Conservation (phyloP, 2,797 vertebrate species). For the Rhabdomys pumilio region DNA sequence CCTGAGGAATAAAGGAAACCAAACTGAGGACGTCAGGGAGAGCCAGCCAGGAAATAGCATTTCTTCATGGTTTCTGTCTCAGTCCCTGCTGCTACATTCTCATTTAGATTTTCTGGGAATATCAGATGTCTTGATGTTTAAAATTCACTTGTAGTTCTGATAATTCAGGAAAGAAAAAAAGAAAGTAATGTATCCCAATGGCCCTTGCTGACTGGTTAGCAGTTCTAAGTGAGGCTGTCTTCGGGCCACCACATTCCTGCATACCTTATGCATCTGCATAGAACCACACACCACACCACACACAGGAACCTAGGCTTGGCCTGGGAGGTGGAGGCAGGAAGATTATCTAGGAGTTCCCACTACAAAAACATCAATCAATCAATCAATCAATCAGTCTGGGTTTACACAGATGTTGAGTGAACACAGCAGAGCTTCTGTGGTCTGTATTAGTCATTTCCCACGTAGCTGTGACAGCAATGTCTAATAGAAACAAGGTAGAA, state of each 20-base stretch:
- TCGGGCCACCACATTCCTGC: background rate
- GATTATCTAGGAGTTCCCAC: background rate
- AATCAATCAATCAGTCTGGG: background rate
- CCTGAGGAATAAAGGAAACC: background rate
- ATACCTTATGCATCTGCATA: background rate
- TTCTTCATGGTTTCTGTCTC: background rate
- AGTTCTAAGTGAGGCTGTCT: background rate
- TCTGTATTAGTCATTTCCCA: background rate
- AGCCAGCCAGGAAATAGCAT: background rate
- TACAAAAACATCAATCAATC: background rate
- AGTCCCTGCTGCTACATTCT: background rate
- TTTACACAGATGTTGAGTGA: background rate
- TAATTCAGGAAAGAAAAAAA: background rate
- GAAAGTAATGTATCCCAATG: background rate
- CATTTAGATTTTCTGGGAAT: constrained; percentile 27
- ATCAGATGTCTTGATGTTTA: constrained; percentile 43
- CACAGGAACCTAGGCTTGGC: background rate
- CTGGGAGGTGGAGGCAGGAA: background rate
- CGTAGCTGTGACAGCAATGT: background rate
- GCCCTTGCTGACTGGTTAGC: background rate
- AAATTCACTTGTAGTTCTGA: constrained; percentile 12
- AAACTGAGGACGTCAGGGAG: background rate
- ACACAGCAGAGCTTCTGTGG: background rate
- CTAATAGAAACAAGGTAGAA: background rate
- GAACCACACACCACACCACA: background rate